Conservation (phyloP, 30 jellyfish, hydroid and myxozoan genomes). For the Cassiopea xamachana region DNA sequence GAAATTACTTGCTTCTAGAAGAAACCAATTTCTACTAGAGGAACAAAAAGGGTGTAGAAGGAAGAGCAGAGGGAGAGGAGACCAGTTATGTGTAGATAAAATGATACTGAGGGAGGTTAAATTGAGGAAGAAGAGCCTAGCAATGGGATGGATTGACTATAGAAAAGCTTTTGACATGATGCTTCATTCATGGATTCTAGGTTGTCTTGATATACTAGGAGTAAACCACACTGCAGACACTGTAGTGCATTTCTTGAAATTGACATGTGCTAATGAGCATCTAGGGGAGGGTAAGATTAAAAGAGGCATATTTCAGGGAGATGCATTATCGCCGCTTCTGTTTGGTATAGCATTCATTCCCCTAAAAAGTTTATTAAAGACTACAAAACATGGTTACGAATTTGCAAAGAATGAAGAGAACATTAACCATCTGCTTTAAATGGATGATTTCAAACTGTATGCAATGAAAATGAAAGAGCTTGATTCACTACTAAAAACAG, state of each 20-base stretch:
- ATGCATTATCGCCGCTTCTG: slow-evolving; percentile 22
- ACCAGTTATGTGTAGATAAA: neutral
- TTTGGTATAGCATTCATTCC: slow-evolving; percentile 23
- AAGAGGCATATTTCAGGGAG: slow-evolving; percentile 42
- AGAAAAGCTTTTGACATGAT: neutral
- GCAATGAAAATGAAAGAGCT: slow-evolving; percentile 10
- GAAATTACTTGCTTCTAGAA: neutral
- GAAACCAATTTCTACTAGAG: neutral
- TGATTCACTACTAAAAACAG: slow-evolving; percentile 25
- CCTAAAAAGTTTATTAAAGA: neutral
- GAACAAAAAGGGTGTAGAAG: neutral
- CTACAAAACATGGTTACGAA: slow-evolving; percentile 26
- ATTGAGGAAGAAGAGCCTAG: neutral
- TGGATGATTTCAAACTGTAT: slow-evolving; percentile 20
- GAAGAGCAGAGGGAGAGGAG: neutral
- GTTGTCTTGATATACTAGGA: neutral
- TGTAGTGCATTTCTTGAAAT: neutral
- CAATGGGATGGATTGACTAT: neutral
- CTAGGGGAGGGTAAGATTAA: neutral
- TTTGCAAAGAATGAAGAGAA: neutral
- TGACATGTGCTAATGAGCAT: neutral
- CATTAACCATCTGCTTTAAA: slow-evolving; percentile 20
- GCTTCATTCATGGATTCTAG: neutral
- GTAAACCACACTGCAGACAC: neutral
- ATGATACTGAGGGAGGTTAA: neutral